These are phyloP conservation scores for Argyrosomus japonicus DNA, from an alignment of 2,113 vertebrate species.

Conservation along the genomic window DNA sequence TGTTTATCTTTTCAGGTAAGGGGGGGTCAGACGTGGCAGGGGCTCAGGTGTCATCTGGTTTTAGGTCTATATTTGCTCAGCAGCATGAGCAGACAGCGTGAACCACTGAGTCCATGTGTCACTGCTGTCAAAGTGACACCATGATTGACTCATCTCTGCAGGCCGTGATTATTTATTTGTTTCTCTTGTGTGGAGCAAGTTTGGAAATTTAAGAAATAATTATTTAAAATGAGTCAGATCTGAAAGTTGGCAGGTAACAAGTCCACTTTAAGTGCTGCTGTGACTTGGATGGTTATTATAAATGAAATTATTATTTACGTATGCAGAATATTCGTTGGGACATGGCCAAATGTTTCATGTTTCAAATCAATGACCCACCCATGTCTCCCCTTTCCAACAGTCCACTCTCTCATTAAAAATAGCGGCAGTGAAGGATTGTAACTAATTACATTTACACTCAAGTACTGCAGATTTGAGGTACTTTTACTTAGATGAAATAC, in stretches of 20 bases:
- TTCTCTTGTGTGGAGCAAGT: neutral
- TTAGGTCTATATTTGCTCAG: slow-evolving; percentile 63
- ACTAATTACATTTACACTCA: neutral
- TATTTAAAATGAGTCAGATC: neutral
- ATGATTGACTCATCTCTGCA: neutral
- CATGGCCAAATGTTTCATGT: neutral
- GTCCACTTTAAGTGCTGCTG: neutral
- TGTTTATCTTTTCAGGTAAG: slow-evolving; percentile 24
- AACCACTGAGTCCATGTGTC: slow-evolving; percentile 25
- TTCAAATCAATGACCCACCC: too few relatives aligned
- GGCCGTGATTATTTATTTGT: neutral
- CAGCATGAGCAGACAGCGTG: slow-evolving; percentile 46
- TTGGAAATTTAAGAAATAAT: neutral
- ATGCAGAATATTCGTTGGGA: neutral
- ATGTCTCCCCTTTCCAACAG: too few relatives aligned
- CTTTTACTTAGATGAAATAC: too few relatives aligned
- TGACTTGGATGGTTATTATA: neutral
- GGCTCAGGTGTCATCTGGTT: slow-evolving; percentile 17
- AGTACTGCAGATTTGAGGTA: neutral
- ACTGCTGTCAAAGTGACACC: neutral
- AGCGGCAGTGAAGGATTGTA: neutral
- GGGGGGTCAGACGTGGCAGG: neutral
- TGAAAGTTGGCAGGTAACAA: neutral
- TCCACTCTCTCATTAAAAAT: too few relatives aligned
- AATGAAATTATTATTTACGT: neutral